These are phyloP conservation scores for Galaxias olidus DNA, from an alignment of 2,797 vertebrate genomes.

Conservation along the genomic window DNA sequence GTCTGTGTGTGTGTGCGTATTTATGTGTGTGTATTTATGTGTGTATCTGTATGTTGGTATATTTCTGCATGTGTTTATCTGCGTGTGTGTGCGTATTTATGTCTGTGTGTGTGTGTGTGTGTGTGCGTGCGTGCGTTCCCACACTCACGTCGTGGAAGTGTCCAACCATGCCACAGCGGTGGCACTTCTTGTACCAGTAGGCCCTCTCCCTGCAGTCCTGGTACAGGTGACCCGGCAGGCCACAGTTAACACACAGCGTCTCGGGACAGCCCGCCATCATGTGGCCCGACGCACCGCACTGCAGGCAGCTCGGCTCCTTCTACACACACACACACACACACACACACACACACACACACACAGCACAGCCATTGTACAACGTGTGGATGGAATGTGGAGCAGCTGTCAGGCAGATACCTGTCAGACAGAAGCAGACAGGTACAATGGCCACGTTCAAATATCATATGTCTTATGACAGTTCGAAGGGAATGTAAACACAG, in stretches of 20 bases:
- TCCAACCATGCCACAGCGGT: conserved; percentile 86
- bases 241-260: conserved; percentile 87
- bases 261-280: conserved; percentile 75
- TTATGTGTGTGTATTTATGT: no score
- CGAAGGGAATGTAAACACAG: no score
- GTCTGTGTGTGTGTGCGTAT: background rate
- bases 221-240: conserved; percentile 80
- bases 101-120: background rate
- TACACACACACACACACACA: conserved; percentile 43
- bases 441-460: no score
- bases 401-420: no score
- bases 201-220: conserved; percentile 79
- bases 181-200: conserved; percentile 85
- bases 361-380: background rate
- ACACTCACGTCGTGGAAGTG: conserved; percentile 90
- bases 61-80: background rate
- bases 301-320: conserved; percentile 81
- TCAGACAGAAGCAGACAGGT: no score
- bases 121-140: background rate
- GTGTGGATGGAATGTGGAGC: no score
- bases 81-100: background rate
- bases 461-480: no score
- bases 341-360: conserved; percentile 22
- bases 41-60: background rate
- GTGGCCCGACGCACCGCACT: conserved; percentile 84